These are phyloP conservation scores for Coleophora deauratella DNA, from an alignment of 2,888 invertebrate species.

Conservation along the genomic window DNA sequence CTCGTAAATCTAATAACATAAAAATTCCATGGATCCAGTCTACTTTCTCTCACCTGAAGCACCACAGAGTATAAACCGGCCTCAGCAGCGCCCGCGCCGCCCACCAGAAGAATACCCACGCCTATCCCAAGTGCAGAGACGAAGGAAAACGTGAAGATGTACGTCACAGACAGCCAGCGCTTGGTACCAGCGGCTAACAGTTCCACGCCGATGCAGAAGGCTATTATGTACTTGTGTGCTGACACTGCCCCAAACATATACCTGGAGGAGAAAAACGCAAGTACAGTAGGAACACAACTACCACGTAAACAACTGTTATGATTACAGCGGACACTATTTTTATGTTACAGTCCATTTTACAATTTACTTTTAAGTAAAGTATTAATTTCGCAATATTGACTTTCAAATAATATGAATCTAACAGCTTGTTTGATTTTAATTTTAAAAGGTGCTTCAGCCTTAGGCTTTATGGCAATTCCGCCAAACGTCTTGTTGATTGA, in stretches of 20 bases:
- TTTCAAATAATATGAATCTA: no score
- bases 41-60: slow-evolving; percentile 86
- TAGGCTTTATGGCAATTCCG: no score
- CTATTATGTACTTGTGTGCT: slow-evolving; percentile 89
- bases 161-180: slow-evolving; percentile 75
- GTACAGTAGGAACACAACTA: background rate
- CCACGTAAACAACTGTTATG: background rate
- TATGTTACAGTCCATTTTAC: no score
- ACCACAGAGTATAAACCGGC: slow-evolving; percentile 79
- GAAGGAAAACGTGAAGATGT: slow-evolving; percentile 84
- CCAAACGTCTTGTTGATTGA: no score
- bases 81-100: slow-evolving; percentile 71
- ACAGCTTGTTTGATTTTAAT: no score
- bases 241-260: slow-evolving; percentile 91
- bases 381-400: no score
- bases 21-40: no score
- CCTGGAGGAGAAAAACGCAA: slow-evolving; percentile 35
- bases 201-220: slow-evolving; percentile 91
- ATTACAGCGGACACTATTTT: no score
- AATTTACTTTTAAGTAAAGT: no score
- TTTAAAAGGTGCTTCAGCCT: no score
- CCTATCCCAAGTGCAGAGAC: slow-evolving; percentile 88
- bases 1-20: no score
- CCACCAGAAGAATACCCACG: slow-evolving; percentile 79
- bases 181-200: slow-evolving; percentile 80